These are phyloP conservation scores for Spea multiplicata DNA, from an alignment of 2,113 vertebrate genomes.

Conservation along the genomic window DNA sequence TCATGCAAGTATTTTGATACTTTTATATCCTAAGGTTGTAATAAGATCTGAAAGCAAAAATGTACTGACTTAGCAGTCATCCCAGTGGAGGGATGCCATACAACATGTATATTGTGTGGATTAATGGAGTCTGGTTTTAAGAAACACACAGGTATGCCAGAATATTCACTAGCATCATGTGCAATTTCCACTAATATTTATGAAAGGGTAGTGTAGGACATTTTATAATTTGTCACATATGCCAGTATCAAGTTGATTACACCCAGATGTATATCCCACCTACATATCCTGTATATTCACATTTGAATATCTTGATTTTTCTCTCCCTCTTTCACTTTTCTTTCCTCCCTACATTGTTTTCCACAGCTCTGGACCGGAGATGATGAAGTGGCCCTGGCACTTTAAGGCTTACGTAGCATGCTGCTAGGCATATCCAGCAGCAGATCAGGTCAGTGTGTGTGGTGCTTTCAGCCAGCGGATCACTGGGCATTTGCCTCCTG, in stretches of 20 bases:
- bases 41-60: conserved; percentile 45
- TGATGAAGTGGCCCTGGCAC: no score
- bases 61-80: conserved; percentile 37
- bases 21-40: conserved; percentile 32
- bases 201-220: conserved; percentile 16
- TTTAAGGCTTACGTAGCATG: no score
- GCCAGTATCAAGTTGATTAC: conserved; percentile 32
- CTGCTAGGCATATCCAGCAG: no score
- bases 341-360: no score
- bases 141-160: conserved; percentile 30
- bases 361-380: no score
- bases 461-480: no score
- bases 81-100: conserved; percentile 31
- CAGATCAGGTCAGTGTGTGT: no score
- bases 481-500: no score
- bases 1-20: conserved; percentile 16
- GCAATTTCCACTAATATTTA: conserved; percentile 23
- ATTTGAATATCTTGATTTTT: not conserved
- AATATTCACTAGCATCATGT: conserved; percentile 31
- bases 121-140: conserved; percentile 33
- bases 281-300: conserved; percentile 12
- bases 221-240: conserved; percentile 44
- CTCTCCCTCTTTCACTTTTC: not conserved
- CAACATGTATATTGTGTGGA: conserved; percentile 15
- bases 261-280: conserved; percentile 23